Evolutionary conservation across 2,113 vertebrate genomes (phyloP).

Genomic region (Suncus etruscus): DNA sequence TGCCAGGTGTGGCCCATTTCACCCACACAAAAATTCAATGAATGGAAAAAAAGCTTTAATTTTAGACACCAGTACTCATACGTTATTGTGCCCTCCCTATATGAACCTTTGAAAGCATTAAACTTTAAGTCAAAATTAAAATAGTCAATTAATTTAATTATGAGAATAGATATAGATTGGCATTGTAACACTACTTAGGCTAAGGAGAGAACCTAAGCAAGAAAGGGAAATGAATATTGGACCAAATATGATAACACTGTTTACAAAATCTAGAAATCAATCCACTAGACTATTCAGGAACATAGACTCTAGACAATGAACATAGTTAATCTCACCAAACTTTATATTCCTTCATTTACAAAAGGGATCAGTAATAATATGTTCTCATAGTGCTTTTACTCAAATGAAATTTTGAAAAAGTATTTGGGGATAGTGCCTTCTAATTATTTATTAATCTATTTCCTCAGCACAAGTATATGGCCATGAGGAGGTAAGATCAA

Average conservation of each 20-base stretch:
- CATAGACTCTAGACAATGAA: neutral
- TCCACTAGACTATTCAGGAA: neutral
- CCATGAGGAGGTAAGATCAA: neutral
- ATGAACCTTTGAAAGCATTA: neutral
- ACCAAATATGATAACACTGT: neutral
- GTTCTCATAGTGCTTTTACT: neutral
- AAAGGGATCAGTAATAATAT: neutral
- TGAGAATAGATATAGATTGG: neutral
- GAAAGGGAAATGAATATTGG: neutral
- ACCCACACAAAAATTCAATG: no score
- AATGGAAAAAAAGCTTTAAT: neutral
- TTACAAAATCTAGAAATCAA: neutral
- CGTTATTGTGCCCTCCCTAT: neutral
- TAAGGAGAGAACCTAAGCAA: neutral
- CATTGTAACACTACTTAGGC: neutral
- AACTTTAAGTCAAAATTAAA: neutral
- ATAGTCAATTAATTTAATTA: conserved; percentile 25
- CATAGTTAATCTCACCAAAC: neutral
- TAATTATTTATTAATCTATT: neutral
- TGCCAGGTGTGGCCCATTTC: no score
- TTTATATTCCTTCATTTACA: conserved; percentile 7
- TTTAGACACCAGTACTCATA: neutral
- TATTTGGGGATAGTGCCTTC: neutral
- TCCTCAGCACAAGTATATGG: neutral
- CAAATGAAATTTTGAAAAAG: conserved; percentile 41